Evolutionary conservation across 2,797 vertebrate species (phyloP), one percentile per base, ranked within the genome.

Genomic region (Stomatorhinus walkeri): DNA sequence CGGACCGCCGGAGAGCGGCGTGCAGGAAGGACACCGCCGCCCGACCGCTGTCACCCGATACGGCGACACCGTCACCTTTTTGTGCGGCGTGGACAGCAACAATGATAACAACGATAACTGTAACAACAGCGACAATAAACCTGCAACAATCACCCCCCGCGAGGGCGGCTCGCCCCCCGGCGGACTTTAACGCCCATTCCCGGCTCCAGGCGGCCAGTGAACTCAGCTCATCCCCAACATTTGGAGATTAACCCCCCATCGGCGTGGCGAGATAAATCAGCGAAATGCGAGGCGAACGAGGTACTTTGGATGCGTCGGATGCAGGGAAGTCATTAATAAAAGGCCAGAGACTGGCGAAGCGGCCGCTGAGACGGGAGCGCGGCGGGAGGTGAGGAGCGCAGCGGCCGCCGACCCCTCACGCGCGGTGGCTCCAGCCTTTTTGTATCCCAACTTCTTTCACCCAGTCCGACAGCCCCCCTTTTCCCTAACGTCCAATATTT

Each of bases 371-470:
- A 64, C n/a, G 0, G 54, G 24, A 51, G 46, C 83, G 51, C 14
- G 14, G 51, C 14, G 51, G 14, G 85, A 88, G 83, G 36, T 56
- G 88, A 79, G 84, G 61, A 49, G 89, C 76, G 86, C 3, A 89
- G 88, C 68, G 87, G 90, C 93, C 90, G 90, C 90, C 89, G 91
- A 89, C 72, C 89, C 88, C 88, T 89, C 87, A 91, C 87, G 90
- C 92, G 91, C 91, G 92, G 83, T 88, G 84, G 90, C 90, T 92
- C 90, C 87, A 79, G 90, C 91, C 89, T 90, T 93, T 93, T 92
- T 94, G 94, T 94, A 94, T 96, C 95, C 93, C 93, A 96, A 96
- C 96, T 96, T 96, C 91, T 96, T 94, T 94, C 94, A 93, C 92
- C 89, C 91, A 93, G 92, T 93, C 94, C 92, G 91, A 93, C 90